A percentile compares a stretch with the other conserved stretches of the same genome.
phyloP scores from a whole-genome alignment of 2,888 invertebrate genomes.

The Tubulanus polymorphus region DNA sequence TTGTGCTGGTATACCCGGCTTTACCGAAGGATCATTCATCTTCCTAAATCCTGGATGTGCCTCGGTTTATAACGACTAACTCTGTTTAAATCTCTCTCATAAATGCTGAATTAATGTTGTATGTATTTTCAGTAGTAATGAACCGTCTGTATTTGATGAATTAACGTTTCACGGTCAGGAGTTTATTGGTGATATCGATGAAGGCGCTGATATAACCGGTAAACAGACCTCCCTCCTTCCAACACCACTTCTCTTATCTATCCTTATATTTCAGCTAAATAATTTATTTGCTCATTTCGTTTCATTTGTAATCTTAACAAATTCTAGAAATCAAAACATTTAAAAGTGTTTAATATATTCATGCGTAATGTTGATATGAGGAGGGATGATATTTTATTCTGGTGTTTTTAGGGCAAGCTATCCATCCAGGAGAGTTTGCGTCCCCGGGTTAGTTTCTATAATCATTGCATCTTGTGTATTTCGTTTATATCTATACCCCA shows the following conservation, averaged over 20 bases:
- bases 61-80: too few species aligned
- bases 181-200: conserved; percentile 65
- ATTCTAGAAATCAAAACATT: too few species aligned
- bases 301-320: neutral
- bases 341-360: too few species aligned
- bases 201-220: conserved; percentile 93
- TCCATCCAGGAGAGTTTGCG: conserved; percentile 98
- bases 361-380: too few species aligned
- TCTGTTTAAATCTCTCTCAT: too few species aligned
- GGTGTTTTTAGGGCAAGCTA: conserved; percentile 53
- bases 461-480: too few species aligned
- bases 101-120: too few species aligned
- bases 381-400: too few species aligned
- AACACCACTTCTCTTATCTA: neutral
- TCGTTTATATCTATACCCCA: too few species aligned
- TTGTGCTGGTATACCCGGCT: neutral
- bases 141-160: conserved; percentile 59
- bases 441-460: conserved; percentile 79
- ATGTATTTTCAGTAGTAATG: conserved; percentile 30
- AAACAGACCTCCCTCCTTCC: conserved; percentile 13
- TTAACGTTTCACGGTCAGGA: conserved; percentile 85
- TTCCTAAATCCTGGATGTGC: too few species aligned
- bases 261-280: neutral
- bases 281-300: neutral
- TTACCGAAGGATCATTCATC: too few species aligned